phyloP scores from a whole-genome alignment of 2,113 vertebrate species.

The Eulemur macaco region DNA sequence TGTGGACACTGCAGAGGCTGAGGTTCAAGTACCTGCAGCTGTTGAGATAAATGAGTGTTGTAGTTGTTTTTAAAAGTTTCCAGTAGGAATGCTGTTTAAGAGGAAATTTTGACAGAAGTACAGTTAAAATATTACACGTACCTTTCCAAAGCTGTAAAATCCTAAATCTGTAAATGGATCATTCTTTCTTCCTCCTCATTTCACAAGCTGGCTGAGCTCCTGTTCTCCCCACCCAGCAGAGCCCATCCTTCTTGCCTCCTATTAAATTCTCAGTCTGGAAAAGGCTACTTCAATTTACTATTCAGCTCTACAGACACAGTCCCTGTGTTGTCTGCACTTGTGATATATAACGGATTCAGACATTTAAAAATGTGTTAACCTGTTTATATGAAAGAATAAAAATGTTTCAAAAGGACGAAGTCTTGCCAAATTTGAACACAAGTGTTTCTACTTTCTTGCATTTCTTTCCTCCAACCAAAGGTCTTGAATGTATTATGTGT shows the following conservation, averaged over 20 bases:
- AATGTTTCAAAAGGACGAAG: not conserved
- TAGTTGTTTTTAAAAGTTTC: slow-evolving; percentile 47
- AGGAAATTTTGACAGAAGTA: slow-evolving; percentile 51
- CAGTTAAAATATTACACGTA: slow-evolving; percentile 55
- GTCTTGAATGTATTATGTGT: not conserved
- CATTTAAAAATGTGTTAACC: slow-evolving; percentile 22
- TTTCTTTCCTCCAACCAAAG: not conserved
- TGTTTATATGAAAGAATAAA: slow-evolving; percentile 32
- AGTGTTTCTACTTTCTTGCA: not conserved
- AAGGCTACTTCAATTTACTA: not conserved
- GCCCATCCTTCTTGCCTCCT: not conserved
- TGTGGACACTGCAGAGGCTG: slow-evolving; percentile 72
- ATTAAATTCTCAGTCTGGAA: slow-evolving; percentile 36
- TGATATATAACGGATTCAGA: slow-evolving; percentile 12
- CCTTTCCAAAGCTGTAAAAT: slow-evolving; percentile 44
- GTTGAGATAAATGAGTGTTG: slow-evolving; percentile 75
- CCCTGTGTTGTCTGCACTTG: not conserved
- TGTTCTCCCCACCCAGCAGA: not conserved
- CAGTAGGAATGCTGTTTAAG: slow-evolving; percentile 25
- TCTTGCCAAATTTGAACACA: not conserved
- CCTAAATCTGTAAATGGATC: not conserved
- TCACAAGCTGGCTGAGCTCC: not conserved
- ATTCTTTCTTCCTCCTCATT: slow-evolving; percentile 31
- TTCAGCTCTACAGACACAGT: not conserved
- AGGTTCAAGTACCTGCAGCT: slow-evolving; percentile 83